Base-by-base conservation (phyloP, 2,113 vertebrate genomes). In the Bufo gargarizans region DNA sequence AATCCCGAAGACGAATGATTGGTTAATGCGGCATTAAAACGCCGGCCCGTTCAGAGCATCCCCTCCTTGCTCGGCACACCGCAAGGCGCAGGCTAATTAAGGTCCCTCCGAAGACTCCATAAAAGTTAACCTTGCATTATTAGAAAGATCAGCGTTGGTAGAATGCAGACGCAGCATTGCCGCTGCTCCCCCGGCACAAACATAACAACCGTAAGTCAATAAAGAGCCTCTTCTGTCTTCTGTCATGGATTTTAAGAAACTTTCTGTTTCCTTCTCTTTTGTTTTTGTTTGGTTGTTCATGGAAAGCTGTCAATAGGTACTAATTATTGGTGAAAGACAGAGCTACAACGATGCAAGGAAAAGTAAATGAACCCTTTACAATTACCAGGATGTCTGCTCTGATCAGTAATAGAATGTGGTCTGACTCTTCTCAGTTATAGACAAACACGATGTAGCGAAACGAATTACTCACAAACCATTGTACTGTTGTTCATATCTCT, bases 41-140 rank as follows among this genome's bases (percentile, higher is more conserved):
- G n/a, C 49, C 50, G 58, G 84, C 59, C 80, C 77, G 22, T 69
- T 78, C 61, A 12, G 33, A 91, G 88, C 43, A 86, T 87, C 11
- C 0, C 79, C 89, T 16, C 20, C 63, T 90, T 82, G 90, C 88
- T 90, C 89, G 83, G 53, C 90, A 91, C 49, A 86, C 84, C 82
- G 83, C 89, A 89, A 86, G 20, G 12, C 74, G 67, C 50, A 83
- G 86, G 88, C 84, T 90, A 76, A 91, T 92, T 93, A 93, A 82
- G 89, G 90, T 89, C 82, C 92, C 90, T 91, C 5, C 16, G 84
- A 92, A 92, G 91, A 90, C 91, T 91, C 88, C 89, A 92, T 93
- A 92, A 93, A 93, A 91, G 91, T 55, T 93, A 93, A 92, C 92
- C 91, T 92, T 91, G 90, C 89, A 2, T 91, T 88, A 91, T 89